Conservation (phyloP, 2,797 vertebrate species). For the Carapus acus region DNA sequence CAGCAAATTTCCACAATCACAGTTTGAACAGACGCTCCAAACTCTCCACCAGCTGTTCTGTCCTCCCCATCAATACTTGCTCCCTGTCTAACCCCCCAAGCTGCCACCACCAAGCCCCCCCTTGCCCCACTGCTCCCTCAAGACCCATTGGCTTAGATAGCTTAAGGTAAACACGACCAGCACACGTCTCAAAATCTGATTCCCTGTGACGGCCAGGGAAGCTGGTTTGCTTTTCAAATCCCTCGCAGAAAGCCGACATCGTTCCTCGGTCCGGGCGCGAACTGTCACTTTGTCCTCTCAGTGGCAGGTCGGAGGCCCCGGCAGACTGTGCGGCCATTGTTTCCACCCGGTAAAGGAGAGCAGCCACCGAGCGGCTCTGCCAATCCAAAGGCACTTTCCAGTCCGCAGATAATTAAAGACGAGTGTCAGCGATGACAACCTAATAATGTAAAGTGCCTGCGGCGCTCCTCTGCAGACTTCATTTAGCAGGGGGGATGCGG, state of each 20-base stretch:
- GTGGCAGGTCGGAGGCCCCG: neutral
- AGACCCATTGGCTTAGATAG: neutral
- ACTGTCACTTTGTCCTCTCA: neutral
- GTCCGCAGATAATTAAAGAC: neutral
- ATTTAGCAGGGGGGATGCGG: neutral
- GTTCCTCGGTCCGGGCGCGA: neutral
- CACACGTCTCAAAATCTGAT: neutral
- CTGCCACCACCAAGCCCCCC: too few species aligned
- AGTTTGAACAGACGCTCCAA: too few species aligned
- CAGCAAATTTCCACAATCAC: too few species aligned
- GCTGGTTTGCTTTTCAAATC: neutral
- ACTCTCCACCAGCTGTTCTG: neutral
- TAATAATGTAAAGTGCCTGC: neutral
- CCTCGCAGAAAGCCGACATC: neutral
- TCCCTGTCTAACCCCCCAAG: neutral
- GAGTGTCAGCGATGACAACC: slow-evolving; percentile 1
- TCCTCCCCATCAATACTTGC: neutral
- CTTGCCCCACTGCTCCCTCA: neutral
- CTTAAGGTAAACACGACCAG: neutral
- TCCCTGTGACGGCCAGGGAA: neutral
- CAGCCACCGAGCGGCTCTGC: neutral
- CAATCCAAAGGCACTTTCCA: neutral
- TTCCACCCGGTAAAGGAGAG: neutral
- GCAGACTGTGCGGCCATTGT: neutral
- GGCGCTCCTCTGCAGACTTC: neutral